Evolutionary conservation across 2,113 vertebrate species (phyloP).

Genomic region (Otus sunia): DNA sequence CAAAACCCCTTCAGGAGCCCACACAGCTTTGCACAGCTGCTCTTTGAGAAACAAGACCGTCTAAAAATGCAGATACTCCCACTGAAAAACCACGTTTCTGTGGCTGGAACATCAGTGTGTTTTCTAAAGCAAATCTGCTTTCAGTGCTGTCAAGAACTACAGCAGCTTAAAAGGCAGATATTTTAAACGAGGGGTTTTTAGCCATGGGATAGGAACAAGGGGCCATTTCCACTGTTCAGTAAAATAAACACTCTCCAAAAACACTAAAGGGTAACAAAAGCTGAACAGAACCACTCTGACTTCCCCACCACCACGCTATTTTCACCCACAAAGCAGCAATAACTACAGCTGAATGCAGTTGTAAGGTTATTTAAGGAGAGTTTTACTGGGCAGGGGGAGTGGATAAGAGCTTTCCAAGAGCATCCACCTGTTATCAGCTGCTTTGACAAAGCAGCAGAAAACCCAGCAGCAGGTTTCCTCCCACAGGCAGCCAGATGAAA

Average conservation of each 20-base stretch:
- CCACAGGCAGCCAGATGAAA: not conserved
- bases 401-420: not conserved
- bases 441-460: not conserved
- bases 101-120: not conserved
- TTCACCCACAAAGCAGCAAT: not conserved
- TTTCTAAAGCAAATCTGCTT: not conserved
- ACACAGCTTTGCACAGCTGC: accelerated
- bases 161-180: not conserved
- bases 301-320: accelerated
- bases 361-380: not conserved
- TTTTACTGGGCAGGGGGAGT: not conserved
- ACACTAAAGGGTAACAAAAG: not conserved
- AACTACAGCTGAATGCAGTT: not conserved
- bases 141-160: not conserved
- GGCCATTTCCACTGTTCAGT: not conserved
- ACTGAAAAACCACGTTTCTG: not conserved
- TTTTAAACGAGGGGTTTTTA: not conserved
- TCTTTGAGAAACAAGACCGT: not conserved
- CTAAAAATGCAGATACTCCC: not conserved
- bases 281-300: not conserved
- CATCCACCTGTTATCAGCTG: not conserved
- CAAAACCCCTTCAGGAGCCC: not conserved
- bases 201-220: not conserved
- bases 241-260: not conserved
- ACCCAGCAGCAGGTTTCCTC: not conserved